Conservation (phyloP, 30 jellyfish, hydroid and myxozoan species). For the Clytia hemisphaerica region DNA sequence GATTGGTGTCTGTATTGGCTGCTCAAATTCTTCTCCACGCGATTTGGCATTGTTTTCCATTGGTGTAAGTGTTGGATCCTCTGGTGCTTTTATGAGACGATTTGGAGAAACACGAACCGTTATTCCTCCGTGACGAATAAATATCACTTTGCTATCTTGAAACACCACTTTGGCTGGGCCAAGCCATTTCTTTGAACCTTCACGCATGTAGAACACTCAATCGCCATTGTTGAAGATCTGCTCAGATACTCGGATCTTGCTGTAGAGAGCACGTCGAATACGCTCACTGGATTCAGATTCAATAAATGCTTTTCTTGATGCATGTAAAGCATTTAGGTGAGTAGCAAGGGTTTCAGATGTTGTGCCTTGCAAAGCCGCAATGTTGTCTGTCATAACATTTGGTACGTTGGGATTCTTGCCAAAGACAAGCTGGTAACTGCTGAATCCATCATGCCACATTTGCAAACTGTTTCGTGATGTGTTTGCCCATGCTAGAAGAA, state of each 20-base stretch:
- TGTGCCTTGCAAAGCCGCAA: too few relatives aligned
- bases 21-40: too few relatives aligned
- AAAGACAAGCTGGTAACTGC: slow-evolving; percentile 28
- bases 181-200: slow-evolving; percentile 25
- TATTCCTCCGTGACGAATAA: slow-evolving; percentile 12
- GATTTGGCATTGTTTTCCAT: too few relatives aligned
- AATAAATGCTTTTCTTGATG: slow-evolving; percentile 21
- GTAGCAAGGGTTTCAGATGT: slow-evolving; percentile 24
- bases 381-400: too few relatives aligned
- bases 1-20: too few relatives aligned
- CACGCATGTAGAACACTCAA: slow-evolving; percentile 33
- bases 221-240: slow-evolving; percentile 15
- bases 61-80: too few relatives aligned
- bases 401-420: slow-evolving; percentile 37
- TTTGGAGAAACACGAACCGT: slow-evolving; percentile 10
- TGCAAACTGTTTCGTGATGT: slow-evolving; percentile 31
- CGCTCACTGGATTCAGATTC: slow-evolving; percentile 35
- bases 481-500: slow-evolving; percentile 20
- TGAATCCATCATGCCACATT: slow-evolving; percentile 25
- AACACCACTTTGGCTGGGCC: slow-evolving; percentile 39
- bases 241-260: background rate
- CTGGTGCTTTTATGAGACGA: background rate
- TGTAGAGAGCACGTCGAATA: slow-evolving; percentile 31
- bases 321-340: slow-evolving; percentile 40
- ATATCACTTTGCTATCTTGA: slow-evolving; percentile 12